Base-by-base conservation (phyloP, 2,113 vertebrate genomes). In the Scomber scombrus region DNA sequence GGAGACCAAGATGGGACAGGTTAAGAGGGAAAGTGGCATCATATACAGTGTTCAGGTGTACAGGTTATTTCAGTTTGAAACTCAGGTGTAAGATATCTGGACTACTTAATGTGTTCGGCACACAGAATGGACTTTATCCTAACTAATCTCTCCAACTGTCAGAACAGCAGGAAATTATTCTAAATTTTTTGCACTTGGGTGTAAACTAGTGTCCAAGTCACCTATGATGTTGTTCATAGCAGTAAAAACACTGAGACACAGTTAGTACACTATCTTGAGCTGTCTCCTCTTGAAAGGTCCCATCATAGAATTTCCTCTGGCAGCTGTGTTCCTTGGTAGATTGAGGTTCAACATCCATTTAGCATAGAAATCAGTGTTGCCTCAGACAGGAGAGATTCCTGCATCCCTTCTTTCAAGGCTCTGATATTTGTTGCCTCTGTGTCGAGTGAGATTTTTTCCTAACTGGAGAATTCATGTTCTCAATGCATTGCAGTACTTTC, bases 401-500 rank as follows among this genome's bases (percentile, higher is more conserved):
- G 55, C 21, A 57, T 57, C 23, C 26, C 21, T 26, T 23, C n/a
- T 1, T 4, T 55, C 10, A 55, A 21, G 52, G 4, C 31, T 55
- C n/a, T 55, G 3, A 55, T 55, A 21, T 55, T 21, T n/a, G 52
- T 7, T 21, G 52, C n/a, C 7, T 21, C 52, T 55, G 6, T 57
- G 55, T 57, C 55, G 26, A 26, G 55, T 8, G 55, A 57, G 11
- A 57, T 26, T 23, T 57, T 57, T 21, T n/a, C n/a, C n/a, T n/a
- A n/a, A n/a, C n/a, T n/a, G n/a, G n/a, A 26, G 23, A 26, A 26
- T 29, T 57, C 23, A 21, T 26, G 10, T 56, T 10, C 7, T 56
- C 19, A 56, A 56, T 29, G 11, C 55, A 29, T 49, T 76, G 51
- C 12, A 76, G 52, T 15, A 58, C 43, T 19, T 67, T 49, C 3